Conservation (phyloP, 2,797 vertebrate genomes). For the Aplochiton taeniatus region DNA sequence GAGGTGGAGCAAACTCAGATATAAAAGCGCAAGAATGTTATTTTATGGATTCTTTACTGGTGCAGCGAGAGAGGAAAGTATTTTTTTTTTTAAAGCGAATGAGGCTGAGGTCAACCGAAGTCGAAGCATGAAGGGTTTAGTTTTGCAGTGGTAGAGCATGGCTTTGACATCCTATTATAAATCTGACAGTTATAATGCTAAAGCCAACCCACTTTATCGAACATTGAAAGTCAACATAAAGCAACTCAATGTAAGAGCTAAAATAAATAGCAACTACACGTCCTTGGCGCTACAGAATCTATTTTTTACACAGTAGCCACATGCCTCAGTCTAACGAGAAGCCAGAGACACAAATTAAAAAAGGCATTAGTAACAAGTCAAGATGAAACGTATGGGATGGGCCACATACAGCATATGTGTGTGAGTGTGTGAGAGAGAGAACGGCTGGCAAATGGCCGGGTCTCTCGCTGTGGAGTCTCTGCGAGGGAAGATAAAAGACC, state of each 20-base stretch:
- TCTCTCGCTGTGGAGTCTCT: background rate
- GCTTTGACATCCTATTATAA: background rate
- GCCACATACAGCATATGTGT: constrained; percentile 18
- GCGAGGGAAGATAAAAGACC: constrained; percentile 8
- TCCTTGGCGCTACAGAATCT: too few species aligned
- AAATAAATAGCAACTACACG: too few species aligned
- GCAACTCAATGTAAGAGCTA: background rate
- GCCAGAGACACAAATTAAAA: too few species aligned
- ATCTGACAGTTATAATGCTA: background rate
- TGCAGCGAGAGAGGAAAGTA: background rate
- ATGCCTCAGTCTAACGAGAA: too few species aligned
- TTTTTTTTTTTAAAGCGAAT: background rate
- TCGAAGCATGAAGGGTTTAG: background rate
- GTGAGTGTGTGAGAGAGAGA: background rate
- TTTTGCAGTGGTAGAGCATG: background rate
- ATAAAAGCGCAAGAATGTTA: background rate
- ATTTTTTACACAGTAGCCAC: too few species aligned
- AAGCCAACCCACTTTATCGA: background rate
- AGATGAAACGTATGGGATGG: constrained; percentile 23
- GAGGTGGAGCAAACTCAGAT: constrained; percentile 12
- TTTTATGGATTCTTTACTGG: background rate
- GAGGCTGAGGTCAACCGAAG: constrained; percentile 4
- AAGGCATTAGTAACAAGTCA: too few species aligned
- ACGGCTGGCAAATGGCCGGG: too few species aligned
- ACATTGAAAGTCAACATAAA: background rate